Evolutionary conservation across 2,797 vertebrate species (phyloP).

Genomic region (Sarcophilus harrisii): DNA sequence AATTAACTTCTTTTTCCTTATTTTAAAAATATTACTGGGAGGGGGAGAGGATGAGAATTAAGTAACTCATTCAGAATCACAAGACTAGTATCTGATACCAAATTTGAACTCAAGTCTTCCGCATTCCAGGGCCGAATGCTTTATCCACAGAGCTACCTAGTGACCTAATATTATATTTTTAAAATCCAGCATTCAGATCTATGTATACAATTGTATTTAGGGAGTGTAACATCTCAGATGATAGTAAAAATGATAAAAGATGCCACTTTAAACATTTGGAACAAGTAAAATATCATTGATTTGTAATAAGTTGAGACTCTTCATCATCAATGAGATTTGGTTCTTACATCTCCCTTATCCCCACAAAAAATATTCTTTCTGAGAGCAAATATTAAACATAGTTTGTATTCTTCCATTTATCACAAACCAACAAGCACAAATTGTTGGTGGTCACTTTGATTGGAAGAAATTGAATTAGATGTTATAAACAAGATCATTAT

Average conservation of each 20-base stretch:
- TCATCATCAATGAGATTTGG: not conserved
- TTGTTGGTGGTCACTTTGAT: not conserved
- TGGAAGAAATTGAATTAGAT: not conserved
- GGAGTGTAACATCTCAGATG: not conserved
- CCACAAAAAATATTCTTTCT: not conserved
- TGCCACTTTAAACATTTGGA: not conserved
- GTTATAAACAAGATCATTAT: not conserved
- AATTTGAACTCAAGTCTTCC: not conserved
- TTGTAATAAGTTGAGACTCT: not conserved
- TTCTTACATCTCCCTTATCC: not conserved
- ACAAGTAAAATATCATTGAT: not conserved
- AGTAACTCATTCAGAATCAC: not conserved
- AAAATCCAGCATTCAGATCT: not conserved
- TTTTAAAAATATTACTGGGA: not conserved
- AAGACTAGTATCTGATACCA: not conserved
- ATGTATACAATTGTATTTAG: not conserved
- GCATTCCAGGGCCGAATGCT: not conserved
- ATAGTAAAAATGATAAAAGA: not conserved
- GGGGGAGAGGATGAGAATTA: not conserved
- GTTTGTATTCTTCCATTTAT: not conserved
- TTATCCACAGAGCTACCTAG: not conserved
- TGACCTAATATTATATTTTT: not conserved
- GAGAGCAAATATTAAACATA: not conserved
- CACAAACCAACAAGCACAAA: not conserved
- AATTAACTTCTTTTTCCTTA: not conserved